Conservation (phyloP, 2,797 vertebrate genomes). For the Perdix hodgsoniae region DNA sequence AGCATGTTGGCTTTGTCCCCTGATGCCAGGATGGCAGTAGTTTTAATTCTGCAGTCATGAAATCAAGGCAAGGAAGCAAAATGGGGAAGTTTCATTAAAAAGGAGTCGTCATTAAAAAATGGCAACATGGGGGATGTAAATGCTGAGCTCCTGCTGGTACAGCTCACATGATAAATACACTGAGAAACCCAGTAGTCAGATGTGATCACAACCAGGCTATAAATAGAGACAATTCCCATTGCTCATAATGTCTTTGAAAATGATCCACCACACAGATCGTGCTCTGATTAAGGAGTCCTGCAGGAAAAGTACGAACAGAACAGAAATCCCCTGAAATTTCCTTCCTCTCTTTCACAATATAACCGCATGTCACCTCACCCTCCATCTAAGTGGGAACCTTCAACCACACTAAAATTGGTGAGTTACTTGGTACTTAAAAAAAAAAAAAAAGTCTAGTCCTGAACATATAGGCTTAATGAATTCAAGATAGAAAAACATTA, state of each 20-base stretch:
- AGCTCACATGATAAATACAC: fast-evolving
- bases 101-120: slow-evolving; percentile 9
- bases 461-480: background rate
- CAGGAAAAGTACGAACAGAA: slow-evolving; percentile 11
- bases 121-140: slow-evolving; percentile 7
- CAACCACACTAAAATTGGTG: background rate
- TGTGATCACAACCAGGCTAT: slow-evolving; percentile 3
- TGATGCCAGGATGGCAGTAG: background rate
- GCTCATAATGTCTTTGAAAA: slow-evolving; percentile 30
- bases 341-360: background rate
- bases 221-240: slow-evolving; percentile 36
- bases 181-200: background rate
- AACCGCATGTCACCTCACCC: background rate
- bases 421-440: background rate
- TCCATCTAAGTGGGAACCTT: background rate
- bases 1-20: background rate
- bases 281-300: slow-evolving; percentile 18
- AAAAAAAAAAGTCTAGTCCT: background rate
- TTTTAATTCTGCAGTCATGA: background rate
- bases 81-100: background rate
- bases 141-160: slow-evolving; percentile 14
- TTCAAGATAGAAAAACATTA: background rate
- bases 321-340: slow-evolving; percentile 21
- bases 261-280: background rate
- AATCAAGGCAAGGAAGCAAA: background rate